phyloP scores from a whole-genome alignment of 2,797 vertebrate species.

The Cirrhinus mrigala region DNA sequence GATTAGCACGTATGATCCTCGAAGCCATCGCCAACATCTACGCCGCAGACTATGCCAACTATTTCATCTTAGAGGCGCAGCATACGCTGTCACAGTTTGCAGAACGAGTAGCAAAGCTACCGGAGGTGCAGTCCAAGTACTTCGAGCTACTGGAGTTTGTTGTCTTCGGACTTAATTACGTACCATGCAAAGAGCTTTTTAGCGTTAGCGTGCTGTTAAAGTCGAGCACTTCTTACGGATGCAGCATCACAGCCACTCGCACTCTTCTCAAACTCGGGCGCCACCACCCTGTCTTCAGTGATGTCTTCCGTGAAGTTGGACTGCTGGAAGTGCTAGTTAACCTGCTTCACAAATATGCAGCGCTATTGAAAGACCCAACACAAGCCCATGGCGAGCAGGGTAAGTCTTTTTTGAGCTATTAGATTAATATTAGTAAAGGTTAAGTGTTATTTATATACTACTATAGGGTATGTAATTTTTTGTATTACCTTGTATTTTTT shows the following conservation, averaged over 20 bases:
- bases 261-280: slow-evolving; percentile 91
- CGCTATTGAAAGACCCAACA: slow-evolving; percentile 93
- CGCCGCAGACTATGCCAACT: slow-evolving; percentile 92
- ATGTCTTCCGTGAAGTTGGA: slow-evolving; percentile 97
- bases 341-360: slow-evolving; percentile 96
- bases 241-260: slow-evolving; percentile 91
- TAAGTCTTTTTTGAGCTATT: slow-evolving; percentile 63
- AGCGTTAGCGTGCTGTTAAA: slow-evolving; percentile 97
- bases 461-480: not conserved
- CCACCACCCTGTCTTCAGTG: slow-evolving; percentile 95
- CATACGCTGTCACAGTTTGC: slow-evolving; percentile 96
- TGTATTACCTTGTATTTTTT: not conserved
- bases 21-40: slow-evolving; percentile 96
- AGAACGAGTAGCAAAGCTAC: slow-evolving; percentile 91
- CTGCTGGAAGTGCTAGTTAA: slow-evolving; percentile 97
- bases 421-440: not conserved
- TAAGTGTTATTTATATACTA: not conserved
- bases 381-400: slow-evolving; percentile 89
- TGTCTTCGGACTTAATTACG: slow-evolving; percentile 96
- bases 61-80: slow-evolving; percentile 96
- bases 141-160: slow-evolving; percentile 97
- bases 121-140: slow-evolving; percentile 93
- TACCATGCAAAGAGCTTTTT: slow-evolving; percentile 98
- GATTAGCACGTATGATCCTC: slow-evolving; percentile 90
- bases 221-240: slow-evolving; percentile 89